These are phyloP conservation scores for Donacobius atricapilla DNA, from an alignment of 2,113 vertebrate genomes.

Conservation along the genomic window DNA sequence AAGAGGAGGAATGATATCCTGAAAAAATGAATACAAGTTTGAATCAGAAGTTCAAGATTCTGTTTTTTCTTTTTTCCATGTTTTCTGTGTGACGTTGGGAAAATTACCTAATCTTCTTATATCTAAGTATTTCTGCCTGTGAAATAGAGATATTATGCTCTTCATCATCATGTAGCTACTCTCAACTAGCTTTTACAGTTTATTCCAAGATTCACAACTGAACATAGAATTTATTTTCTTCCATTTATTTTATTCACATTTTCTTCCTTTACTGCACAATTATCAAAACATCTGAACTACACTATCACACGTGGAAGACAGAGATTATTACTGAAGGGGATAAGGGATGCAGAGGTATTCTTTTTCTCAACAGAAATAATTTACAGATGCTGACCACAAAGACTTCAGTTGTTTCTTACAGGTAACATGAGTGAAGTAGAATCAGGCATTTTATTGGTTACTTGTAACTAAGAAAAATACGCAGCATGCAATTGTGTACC, in stretches of 20 bases:
- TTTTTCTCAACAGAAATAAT: neutral
- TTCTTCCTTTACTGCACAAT: neutral
- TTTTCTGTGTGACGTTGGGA: neutral
- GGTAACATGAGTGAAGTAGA: neutral
- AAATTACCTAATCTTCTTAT: neutral
- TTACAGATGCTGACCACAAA: neutral
- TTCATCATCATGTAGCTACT: neutral
- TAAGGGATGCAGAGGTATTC: neutral
- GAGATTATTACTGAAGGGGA: neutral
- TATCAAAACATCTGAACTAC: neutral
- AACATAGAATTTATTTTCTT: neutral
- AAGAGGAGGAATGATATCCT: neutral
- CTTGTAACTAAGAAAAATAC: neutral
- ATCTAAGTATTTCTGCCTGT: neutral
- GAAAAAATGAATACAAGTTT: neutral
- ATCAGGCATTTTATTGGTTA: neutral
- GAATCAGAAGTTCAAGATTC: neutral
- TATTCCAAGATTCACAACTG: neutral
- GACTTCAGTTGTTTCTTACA: neutral
- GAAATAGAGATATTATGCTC: neutral
- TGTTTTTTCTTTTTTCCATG: neutral
- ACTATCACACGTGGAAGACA: neutral
- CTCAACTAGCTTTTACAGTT: neutral
- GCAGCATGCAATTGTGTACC: neutral
- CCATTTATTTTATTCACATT: neutral